Base-by-base conservation (phyloP, 2,888 invertebrate species). In the Iphiclides podalirius region DNA sequence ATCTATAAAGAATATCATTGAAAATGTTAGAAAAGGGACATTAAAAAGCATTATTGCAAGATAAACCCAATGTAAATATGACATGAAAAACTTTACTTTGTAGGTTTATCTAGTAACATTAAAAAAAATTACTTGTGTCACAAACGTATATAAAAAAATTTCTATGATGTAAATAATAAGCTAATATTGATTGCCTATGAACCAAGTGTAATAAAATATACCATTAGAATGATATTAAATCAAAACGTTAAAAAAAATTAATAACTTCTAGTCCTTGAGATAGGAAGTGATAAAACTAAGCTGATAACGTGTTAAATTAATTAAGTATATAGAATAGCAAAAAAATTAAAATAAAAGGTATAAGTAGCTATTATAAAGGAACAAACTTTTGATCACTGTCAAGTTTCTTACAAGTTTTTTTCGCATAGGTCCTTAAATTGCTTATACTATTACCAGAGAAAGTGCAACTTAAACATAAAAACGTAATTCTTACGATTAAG, bases 401-500 rank as follows among this genome's bases (percentile, higher is more conserved):
- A n/a, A 42, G 17, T 1, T 7, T 34, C 13, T 15, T 4, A 1
- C 26, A 26, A 7, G 26, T 26, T 26, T 26, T 1, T 26, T 20
- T 4, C 9, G 3, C 9, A 6, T 8, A 26, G 6, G 8, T 26
- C 3, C 9, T 8, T 26, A 26, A 26, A 26, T 26, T 26, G 26
- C 26, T 8, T 9, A 26, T 8, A 26, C n/a, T 26, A 26, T 26
- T 26, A 23, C 7, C 11, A 20, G n/a, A 17, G 13, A 36, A 36
- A 8, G 14, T 17, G 2, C 26, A 16, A 37, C 17, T 36, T 31
- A 31, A 47, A n/a, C 28, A 38, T 31, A 38, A 45, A 50, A 53
- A 57, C 57, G 42, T 49, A 65, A 59, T 63, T 55, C 59, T 61
- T 62, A 64, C 72, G 79, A 76, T 78, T 81, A 83, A 70, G 75